These are phyloP conservation scores for Pantherophis vulpinus DNA, from an alignment of 2,797 vertebrate species.

Conservation along the genomic window DNA sequence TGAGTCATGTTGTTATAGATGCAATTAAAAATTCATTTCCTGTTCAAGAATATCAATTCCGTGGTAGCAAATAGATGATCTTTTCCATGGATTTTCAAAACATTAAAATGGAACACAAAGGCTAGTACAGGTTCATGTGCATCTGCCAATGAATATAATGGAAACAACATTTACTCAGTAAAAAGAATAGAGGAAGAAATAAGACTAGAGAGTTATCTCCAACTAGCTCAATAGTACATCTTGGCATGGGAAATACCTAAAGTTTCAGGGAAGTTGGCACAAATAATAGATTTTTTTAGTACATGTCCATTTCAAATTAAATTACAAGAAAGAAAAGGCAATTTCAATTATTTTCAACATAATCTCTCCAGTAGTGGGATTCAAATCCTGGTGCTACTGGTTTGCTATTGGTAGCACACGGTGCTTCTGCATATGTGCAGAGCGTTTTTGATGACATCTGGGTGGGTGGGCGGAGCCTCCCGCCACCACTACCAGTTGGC, in stretches of 20 bases:
- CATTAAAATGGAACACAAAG: background rate
- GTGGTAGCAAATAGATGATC: background rate
- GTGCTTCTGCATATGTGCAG: too few species aligned
- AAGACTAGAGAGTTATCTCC: fast-evolving
- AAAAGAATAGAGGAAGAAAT: background rate
- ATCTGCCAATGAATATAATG: background rate
- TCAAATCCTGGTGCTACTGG: too few species aligned
- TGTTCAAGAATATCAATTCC: slow-evolving; percentile 4
- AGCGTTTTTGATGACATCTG: too few species aligned
- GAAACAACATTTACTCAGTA: background rate
- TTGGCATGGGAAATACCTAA: background rate
- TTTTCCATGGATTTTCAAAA: background rate
- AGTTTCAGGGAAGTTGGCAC: slow-evolving; percentile 19
- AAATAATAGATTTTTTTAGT: slow-evolving; percentile 8
- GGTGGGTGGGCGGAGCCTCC: too few species aligned
- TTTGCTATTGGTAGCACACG: too few species aligned
- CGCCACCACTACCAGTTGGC: too few species aligned
- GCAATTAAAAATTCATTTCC: background rate
- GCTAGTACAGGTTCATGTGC: background rate
- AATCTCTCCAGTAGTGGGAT: background rate
- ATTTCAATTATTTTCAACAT: slow-evolving; percentile 36
- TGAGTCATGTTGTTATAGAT: fast-evolving
- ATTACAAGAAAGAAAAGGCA: slow-evolving; percentile 18
- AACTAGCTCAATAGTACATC: slow-evolving; percentile 1
- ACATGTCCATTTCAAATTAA: slow-evolving; percentile 38